A percentile compares a stretch with the other conserved stretches of the same genome.
Conservation (phyloP, 2,888 invertebrate genomes). For the Dione vanillae region DNA sequence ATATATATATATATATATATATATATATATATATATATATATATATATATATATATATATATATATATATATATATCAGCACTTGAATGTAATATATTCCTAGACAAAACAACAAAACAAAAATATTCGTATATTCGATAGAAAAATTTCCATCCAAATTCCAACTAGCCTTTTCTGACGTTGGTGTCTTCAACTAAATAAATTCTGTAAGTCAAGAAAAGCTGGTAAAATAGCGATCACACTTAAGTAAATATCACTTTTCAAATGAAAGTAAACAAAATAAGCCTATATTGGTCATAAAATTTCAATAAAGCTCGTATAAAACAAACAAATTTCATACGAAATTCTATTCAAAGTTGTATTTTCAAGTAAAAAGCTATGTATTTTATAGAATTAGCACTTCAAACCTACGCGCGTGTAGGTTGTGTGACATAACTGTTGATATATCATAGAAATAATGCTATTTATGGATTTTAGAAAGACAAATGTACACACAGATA, state of each 20-base stretch:
- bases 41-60: no score
- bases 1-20: no score
- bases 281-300: not conserved
- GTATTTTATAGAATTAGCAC: slow-evolving; percentile 44
- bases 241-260: not conserved
- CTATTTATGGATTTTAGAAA: slow-evolving; percentile 36
- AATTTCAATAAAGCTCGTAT: not conserved
- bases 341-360: not conserved
- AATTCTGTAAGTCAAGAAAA: not conserved
- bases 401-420: slow-evolving; percentile 32
- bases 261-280: not conserved
- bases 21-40: no score
- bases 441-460: slow-evolving; percentile 23
- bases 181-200: no score
- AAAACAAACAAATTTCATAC: not conserved
- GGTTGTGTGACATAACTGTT: slow-evolving; percentile 28
- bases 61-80: no score
- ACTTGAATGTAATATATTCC: no score
- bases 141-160: no score
- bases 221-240: not conserved
- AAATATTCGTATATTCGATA: no score
- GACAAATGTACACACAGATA: slow-evolving; percentile 20
- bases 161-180: no score
- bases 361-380: slow-evolving; percentile 22
- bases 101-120: no score